A percentile compares a stretch with the other conserved stretches of the same genome.
Conservation (phyloP, 2,888 invertebrate genomes). For the Syrista parreyssii region DNA sequence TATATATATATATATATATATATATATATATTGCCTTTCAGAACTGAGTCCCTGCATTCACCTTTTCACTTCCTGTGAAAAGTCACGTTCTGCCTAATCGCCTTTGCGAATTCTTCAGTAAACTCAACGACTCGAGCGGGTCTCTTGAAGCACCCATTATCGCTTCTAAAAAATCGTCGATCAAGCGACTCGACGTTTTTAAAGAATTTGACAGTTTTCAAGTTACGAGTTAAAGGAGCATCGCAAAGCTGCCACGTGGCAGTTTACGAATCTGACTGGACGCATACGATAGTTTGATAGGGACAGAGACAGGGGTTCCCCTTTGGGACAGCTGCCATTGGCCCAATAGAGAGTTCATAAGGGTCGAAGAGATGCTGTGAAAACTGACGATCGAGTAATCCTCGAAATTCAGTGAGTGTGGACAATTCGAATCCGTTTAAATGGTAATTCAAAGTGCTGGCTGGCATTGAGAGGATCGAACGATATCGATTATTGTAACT, state of each 20-base stretch:
- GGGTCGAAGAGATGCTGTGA: not conserved
- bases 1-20: no score
- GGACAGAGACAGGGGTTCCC: not conserved
- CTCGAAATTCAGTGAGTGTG: conserved; percentile 6
- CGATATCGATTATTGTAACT: not conserved
- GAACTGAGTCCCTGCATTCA: not conserved
- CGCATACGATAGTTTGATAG: not conserved
- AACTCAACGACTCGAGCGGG: not conserved
- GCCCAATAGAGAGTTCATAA: not conserved
- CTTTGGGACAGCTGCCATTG: not conserved
- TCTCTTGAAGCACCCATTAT: no score
- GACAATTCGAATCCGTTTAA: conserved; percentile 38
- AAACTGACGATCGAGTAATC: conserved; percentile 1
- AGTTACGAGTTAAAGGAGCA: not conserved
- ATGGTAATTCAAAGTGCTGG: conserved; percentile 39
- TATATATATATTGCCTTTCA: not conserved
- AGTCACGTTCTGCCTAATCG: not conserved
- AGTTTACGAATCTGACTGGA: not conserved
- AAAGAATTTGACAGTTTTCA: not conserved
- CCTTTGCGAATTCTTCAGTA: not conserved
- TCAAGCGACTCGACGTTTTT: not conserved
- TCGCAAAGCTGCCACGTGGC: not conserved
- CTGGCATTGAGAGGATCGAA: conserved; percentile 9
- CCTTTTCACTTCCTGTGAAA: not conserved
- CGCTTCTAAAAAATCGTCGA: not conserved